A percentile compares a stretch with the other conserved stretches of the same genome.
Evolutionary conservation across 2,113 vertebrate species (phyloP).

Genomic region (Pavo muticus): DNA sequence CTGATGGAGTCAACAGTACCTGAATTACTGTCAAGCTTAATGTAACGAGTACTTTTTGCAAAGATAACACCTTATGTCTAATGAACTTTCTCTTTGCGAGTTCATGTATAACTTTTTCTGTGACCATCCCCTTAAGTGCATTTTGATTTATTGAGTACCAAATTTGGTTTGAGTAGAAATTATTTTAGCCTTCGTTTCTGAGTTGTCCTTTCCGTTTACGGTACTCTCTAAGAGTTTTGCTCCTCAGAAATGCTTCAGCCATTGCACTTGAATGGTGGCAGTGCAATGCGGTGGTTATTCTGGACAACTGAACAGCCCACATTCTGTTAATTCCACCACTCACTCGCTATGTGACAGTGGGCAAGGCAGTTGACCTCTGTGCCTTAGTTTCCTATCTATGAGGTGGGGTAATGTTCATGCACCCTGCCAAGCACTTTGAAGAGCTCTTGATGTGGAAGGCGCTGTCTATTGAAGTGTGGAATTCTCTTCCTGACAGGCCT

Average conservation of each 20-base stretch:
- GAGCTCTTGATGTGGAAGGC: constrained; percentile 35
- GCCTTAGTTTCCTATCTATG: constrained; percentile 50
- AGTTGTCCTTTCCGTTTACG: background rate
- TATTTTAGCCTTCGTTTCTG: background rate
- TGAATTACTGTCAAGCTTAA: background rate
- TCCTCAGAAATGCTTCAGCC: background rate
- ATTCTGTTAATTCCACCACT: background rate
- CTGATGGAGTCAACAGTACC: background rate
- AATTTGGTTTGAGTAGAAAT: background rate
- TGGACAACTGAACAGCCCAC: background rate
- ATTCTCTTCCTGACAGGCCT: background rate
- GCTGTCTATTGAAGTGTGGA: background rate
- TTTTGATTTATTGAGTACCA: constrained; percentile 25
- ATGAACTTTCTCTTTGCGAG: constrained; percentile 3
- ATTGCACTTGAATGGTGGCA: background rate
- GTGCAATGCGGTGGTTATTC: background rate
- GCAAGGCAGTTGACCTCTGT: constrained; percentile 38
- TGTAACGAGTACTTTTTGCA: background rate
- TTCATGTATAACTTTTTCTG: background rate
- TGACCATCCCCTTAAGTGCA: constrained; percentile 46
- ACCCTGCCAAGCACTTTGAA: constrained; percentile 45
- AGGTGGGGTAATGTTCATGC: background rate
- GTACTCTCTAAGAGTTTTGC: background rate
- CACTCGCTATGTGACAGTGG: background rate
- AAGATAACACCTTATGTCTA: background rate